Evolutionary conservation across 2,888 invertebrate species (phyloP).

Genomic region (Drosophila kambysellisi): DNA sequence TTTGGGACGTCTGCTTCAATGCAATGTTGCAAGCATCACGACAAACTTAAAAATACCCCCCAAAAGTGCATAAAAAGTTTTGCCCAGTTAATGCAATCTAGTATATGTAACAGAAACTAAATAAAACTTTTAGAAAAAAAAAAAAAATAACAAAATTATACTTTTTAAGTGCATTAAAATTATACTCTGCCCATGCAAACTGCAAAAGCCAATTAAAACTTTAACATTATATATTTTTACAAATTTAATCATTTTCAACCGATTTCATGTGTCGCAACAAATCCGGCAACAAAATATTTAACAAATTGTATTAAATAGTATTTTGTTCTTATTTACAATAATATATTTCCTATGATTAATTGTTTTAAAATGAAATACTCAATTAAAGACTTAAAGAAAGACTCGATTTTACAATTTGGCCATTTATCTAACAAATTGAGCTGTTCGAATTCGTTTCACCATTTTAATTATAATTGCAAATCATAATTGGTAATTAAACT

Average conservation of each 20-base stretch:
- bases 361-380: neutral
- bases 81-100: neutral
- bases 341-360: neutral
- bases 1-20: neutral
- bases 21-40: neutral
- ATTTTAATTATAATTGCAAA: slow-evolving; percentile 3
- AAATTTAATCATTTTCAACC: neutral
- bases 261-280: neutral
- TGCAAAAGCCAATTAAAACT: neutral
- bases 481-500: slow-evolving; percentile 5
- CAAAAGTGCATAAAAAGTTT: neutral
- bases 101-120: neutral
- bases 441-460: neutral
- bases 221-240: neutral
- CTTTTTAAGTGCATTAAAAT: slow-evolving; percentile 1
- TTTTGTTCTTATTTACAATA: no score
- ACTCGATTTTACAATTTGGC: neutral
- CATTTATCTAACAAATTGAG: slow-evolving; percentile 3
- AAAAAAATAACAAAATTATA: neutral
- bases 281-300: neutral
- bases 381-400: neutral
- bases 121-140: neutral
- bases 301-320: no score
- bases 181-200: neutral
- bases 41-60: neutral